These are phyloP conservation scores for Pangasius larnaudii DNA, from an alignment of 2,797 vertebrate genomes.

Conservation along the genomic window DNA sequence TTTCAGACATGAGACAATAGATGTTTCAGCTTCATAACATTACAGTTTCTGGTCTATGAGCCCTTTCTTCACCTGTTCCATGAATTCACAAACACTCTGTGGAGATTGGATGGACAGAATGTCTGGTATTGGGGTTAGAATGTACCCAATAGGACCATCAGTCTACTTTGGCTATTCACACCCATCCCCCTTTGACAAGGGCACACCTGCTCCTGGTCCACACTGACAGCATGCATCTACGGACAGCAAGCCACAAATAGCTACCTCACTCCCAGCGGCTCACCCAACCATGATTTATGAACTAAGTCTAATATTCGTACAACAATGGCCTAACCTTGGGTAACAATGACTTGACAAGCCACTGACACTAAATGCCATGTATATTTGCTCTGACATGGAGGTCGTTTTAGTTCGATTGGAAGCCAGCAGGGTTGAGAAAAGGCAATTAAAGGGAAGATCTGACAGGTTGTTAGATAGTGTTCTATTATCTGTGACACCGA, in stretches of 20 bases:
- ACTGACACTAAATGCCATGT: conserved; percentile 45
- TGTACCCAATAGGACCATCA: conserved; percentile 43
- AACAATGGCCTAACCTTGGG: conserved; percentile 54
- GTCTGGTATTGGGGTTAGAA: conserved; percentile 39
- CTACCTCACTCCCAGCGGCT: conserved; percentile 44
- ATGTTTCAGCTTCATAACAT: neutral
- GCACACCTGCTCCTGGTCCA: conserved; percentile 50
- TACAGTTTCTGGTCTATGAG: too few species aligned
- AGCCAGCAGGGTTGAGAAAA: conserved; percentile 26
- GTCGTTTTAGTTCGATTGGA: conserved; percentile 33
- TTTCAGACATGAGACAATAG: neutral
- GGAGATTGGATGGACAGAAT: conserved; percentile 16
- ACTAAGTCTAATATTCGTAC: conserved; percentile 43
- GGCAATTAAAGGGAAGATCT: conserved; percentile 38
- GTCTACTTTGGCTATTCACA: conserved; percentile 47
- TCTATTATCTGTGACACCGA: conserved; percentile 11
- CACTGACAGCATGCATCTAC: conserved; percentile 47
- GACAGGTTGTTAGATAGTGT: conserved; percentile 23
- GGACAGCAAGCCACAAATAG: conserved; percentile 55
- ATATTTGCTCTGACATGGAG: conserved; percentile 45
- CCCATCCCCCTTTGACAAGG: conserved; percentile 52
- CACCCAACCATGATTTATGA: conserved; percentile 51
- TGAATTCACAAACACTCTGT: neutral
- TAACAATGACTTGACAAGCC: conserved; percentile 53
- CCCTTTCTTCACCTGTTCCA: neutral